Percentiles rank a stretch among this genome's conserved stretches.
phyloP scores from a whole-genome alignment of 2,888 invertebrate genomes.

The Hermaeophaga mercurialis region DNA sequence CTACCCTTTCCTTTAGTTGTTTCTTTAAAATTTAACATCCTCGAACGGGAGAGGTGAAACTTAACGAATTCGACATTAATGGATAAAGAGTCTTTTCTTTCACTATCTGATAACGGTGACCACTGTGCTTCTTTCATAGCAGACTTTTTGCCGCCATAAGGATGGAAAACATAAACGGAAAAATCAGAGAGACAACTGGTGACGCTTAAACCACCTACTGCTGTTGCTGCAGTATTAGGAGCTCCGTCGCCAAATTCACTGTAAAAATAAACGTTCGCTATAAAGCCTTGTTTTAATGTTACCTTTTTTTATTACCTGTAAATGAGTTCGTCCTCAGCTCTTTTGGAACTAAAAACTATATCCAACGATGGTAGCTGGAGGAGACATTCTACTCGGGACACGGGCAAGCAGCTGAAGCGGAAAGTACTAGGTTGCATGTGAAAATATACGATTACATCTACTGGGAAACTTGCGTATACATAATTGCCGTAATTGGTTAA shows the following conservation, averaged over 20 bases:
- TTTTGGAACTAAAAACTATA: constrained; percentile 94
- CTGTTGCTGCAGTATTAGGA: constrained; percentile 65
- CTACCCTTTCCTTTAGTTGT: constrained; percentile 45
- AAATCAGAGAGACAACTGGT: constrained; percentile 97
- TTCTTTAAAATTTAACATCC: constrained; percentile 84
- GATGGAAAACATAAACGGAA: constrained; percentile 97
- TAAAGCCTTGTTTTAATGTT: too few relatives aligned
- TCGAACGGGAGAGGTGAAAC: constrained; percentile 88
- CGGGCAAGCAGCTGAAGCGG: constrained; percentile 93
- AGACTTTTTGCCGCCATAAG: constrained; percentile 91
- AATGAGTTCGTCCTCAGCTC: constrained; percentile 74
- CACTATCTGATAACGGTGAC: constrained; percentile 85
- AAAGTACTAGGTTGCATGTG: constrained; percentile 98
- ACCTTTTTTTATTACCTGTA: constrained; percentile 47
- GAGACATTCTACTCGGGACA: constrained; percentile 94
- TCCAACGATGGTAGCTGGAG: constrained; percentile 95
- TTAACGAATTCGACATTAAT: constrained; percentile 97
- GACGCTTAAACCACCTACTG: constrained; percentile 87
- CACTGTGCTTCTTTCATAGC: constrained; percentile 81
- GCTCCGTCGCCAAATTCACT: constrained; percentile 63
- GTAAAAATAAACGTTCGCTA: too few relatives aligned
- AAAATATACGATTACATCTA: constrained; percentile 98
- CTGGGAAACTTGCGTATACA: constrained; percentile 93
- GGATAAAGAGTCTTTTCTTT: constrained; percentile 93
- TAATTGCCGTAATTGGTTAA: constrained; percentile 75